These are phyloP conservation scores for Pseudorasbora parva DNA, from an alignment of 2,113 vertebrate genomes.

Conservation along the genomic window DNA sequence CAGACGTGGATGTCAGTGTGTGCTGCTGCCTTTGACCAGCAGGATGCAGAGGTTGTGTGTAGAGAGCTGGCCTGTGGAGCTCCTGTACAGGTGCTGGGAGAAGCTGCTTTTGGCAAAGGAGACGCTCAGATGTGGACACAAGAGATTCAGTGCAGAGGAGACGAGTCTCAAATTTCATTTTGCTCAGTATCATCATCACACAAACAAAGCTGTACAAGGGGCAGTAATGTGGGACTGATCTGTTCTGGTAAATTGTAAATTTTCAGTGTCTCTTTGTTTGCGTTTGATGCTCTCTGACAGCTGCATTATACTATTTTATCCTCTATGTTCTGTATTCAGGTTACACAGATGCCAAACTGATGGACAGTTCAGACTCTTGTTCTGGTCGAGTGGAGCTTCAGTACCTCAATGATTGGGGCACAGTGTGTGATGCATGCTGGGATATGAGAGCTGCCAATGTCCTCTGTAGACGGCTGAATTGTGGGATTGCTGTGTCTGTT, in stretches of 20 bases:
- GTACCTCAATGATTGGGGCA: not conserved
- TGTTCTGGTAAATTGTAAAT: not conserved
- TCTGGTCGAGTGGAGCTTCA: not conserved
- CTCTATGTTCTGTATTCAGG: not conserved
- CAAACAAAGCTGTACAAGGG: not conserved
- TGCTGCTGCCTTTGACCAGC: not conserved
- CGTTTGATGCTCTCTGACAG: not conserved
- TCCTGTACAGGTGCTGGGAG: too few species aligned
- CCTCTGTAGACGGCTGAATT: too few species aligned
- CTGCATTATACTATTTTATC: not conserved
- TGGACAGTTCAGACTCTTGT: not conserved
- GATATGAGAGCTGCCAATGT: too few species aligned
- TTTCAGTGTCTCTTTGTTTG: not conserved
- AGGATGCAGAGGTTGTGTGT: not conserved
- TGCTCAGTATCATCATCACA: not conserved
- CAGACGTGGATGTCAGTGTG: not conserved
- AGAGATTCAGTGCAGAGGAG: conserved; percentile 12
- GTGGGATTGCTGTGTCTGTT: too few species aligned
- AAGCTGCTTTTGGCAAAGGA: not conserved
- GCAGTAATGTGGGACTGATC: not conserved
- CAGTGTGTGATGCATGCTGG: too few species aligned
- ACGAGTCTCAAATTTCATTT: not conserved
- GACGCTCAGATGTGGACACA: not conserved
- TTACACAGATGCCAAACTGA: not conserved
- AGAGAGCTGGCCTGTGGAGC: not conserved